phyloP scores from a whole-genome alignment of 1,140 invertebrate genomes.

The Bombus vancouverensis region DNA sequence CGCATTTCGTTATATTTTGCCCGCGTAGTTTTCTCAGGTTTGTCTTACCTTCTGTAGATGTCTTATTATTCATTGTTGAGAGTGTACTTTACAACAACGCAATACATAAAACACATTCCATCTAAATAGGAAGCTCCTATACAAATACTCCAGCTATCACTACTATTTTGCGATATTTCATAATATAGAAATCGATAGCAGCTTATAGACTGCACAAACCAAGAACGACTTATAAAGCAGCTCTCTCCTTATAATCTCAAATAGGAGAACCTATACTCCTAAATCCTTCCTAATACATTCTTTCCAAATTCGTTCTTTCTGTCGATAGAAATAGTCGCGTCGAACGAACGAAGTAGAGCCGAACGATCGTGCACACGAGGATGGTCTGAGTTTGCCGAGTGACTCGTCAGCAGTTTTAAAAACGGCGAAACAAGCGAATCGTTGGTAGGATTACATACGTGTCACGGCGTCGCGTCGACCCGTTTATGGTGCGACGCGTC shows the following conservation, averaged over 20 bases:
- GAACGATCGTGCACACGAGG: neutral
- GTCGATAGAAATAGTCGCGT: neutral
- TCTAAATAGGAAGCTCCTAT: no score
- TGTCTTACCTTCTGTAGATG: no score
- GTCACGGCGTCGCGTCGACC: slow-evolving; percentile 3
- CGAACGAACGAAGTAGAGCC: neutral
- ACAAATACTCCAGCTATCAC: no score
- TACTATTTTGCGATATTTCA: neutral
- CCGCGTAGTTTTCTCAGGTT: no score
- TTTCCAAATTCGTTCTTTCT: no score
- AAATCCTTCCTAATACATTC: neutral
- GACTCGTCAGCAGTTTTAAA: slow-evolving; percentile 26
- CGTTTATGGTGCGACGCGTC: slow-evolving; percentile 41
- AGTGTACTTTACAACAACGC: no score
- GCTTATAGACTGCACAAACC: neutral
- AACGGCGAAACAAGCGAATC: slow-evolving; percentile 8
- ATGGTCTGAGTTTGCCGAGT: neutral
- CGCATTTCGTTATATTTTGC: no score
- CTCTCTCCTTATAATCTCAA: neutral
- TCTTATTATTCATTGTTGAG: no score
- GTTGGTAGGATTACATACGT: slow-evolving; percentile 9
- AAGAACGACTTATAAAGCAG: no score
- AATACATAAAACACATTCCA: no score
- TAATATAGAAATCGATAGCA: neutral
- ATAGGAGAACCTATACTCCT: neutral